A percentile compares a stretch with the other conserved stretches of the same genome.
Conservation (phyloP, 2,888 invertebrate species). For the Clivina fossor region DNA sequence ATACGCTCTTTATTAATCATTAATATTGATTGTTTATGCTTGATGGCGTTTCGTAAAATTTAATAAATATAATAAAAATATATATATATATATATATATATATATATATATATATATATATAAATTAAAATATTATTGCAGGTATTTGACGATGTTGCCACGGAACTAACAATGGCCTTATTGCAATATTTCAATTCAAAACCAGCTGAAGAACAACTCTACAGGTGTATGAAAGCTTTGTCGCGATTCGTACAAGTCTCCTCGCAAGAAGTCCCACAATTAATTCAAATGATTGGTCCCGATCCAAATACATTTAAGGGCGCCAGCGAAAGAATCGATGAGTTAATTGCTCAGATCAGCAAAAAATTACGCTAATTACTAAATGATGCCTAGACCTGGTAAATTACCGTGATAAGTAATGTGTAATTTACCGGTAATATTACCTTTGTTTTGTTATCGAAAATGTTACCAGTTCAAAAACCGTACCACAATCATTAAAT, state of each 20-base stretch:
- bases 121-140: conserved; percentile 51
- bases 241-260: conserved; percentile 74
- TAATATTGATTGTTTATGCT: too few relatives aligned
- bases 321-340: conserved; percentile 76
- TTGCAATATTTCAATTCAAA: conserved; percentile 83
- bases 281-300: conserved; percentile 89
- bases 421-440: too few relatives aligned
- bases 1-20: not conserved
- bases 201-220: conserved; percentile 78
- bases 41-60: too few relatives aligned
- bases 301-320: conserved; percentile 82
- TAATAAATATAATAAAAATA: too few relatives aligned
- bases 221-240: conserved; percentile 76
- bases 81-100: too few relatives aligned
- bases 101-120: too few relatives aligned
- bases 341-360: conserved; percentile 74
- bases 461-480: too few relatives aligned
- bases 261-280: conserved; percentile 79
- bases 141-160: conserved; percentile 93
- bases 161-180: conserved; percentile 88
- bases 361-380: conserved; percentile 62
- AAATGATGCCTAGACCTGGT: too few relatives aligned
- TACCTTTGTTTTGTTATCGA: too few relatives aligned
- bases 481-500: too few relatives aligned
- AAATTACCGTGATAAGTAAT: too few relatives aligned